Evolutionary conservation across 2,113 vertebrate genomes (phyloP), one percentile per base, ranked within the genome.

Genomic region (Polypterus senegalus): DNA sequence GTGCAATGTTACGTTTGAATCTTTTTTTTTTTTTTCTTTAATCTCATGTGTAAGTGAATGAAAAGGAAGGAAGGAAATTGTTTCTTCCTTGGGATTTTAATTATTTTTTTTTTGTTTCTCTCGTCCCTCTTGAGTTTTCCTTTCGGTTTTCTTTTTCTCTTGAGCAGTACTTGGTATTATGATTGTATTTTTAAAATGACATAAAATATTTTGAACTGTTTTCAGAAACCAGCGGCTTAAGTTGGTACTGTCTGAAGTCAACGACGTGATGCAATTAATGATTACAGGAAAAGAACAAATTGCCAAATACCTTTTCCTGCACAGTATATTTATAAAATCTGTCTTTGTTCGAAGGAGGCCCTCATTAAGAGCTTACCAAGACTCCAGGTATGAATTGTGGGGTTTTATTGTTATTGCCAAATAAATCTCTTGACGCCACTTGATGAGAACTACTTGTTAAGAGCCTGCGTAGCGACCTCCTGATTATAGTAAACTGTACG

Each of bases 161-260:
- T 79, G 79, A 79, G 74, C 27, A 27, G 75, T 82, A 79, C 73
- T 81, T 79, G 76, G 77, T 80, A 80, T 74, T 73, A 79, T 63
- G 71, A 79, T 77, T 82, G 78, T 83, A 79, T 81, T 78, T 79
- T 81, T 70, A 77, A 74, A 77, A 76, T 65, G 58, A 76, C 27
- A 78, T 78, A 81, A 77, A 82, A 80, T 84, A 82, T 82, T 82
- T 83, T 83, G 75, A 83, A 73, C 71, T 80, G 80, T 81, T 81
- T 78, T 80, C 79, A 81, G 72, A 80, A 75, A 79, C 77, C 76
- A 76, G 67, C 77, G 78, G 76, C 76, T 79, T 82, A 77, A 79
- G 80, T 52, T 52, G 51, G 51, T 52, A 7, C 10, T 52, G 10
- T 4, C 65, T 65, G 70, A 69, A 66, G 66, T 71, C 64, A 70